These are phyloP conservation scores for Epicampocera succincta DNA, from an alignment of 2,888 invertebrate species.

Conservation along the genomic window DNA sequence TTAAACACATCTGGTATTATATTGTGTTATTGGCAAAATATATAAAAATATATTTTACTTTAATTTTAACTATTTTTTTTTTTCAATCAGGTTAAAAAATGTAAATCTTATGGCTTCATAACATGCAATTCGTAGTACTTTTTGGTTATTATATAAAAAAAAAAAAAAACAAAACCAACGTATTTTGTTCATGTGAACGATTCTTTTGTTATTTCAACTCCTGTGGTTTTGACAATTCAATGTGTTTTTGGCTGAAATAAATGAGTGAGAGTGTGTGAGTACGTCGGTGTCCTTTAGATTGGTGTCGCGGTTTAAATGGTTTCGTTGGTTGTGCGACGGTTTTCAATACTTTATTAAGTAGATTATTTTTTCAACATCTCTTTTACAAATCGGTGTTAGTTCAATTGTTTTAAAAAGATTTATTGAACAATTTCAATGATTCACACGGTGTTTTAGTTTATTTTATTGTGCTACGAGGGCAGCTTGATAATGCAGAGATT, in stretches of 20 bases:
- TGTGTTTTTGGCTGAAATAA: conserved; percentile 7
- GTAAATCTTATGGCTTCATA: no score
- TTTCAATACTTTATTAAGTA: neutral
- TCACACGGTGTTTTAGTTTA: neutral
- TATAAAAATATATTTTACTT: no score
- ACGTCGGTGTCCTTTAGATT: conserved; percentile 12
- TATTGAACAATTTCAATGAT: conserved; percentile 27
- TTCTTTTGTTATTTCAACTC: conserved; percentile 22
- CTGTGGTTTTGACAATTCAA: conserved; percentile 42
- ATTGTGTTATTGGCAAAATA: no score
- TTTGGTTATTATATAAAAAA: no score
- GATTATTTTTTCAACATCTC: no score
- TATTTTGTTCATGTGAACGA: conserved; percentile 21
- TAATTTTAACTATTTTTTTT: no score
- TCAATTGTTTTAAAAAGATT: conserved; percentile 48
- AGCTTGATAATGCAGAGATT: neutral
- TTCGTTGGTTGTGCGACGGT: conserved; percentile 22
- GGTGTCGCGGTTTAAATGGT: conserved; percentile 32
- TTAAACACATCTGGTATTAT: no score
- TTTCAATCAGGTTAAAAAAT: no score
- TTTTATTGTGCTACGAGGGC: neutral
- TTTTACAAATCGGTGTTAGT: conserved; percentile 24
- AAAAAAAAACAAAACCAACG: conserved; percentile 39
- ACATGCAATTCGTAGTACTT: no score
- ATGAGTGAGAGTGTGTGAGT: neutral